Base-by-base conservation (phyloP, 2,888 invertebrate species). In the Drosophila nigritarsus region DNA sequence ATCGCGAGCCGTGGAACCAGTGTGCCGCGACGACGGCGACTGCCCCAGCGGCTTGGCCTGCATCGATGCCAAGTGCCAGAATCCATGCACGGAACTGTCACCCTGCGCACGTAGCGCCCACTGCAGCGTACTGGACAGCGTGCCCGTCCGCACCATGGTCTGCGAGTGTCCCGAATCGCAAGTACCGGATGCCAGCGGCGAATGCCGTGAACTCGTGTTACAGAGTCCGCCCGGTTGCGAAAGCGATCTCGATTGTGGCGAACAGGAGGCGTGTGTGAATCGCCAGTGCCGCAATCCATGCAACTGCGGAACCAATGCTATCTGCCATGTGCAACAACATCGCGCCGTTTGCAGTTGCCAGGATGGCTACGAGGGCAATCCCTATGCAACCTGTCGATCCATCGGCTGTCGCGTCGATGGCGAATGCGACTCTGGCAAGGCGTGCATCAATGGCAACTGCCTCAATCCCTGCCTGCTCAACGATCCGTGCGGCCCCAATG, bases 161-260 rank as follows among this genome's bases (percentile, higher is more conserved):
- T 98, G 98, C 91, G 96, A 97, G 66, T 98, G 98, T 88, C 97
- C 97, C 0, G 96, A 96, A 83, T 96, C 97, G 54, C 97, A 96
- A 94, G 95, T 97, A 73, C 97, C 97, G 0, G 96, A 97, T 88
- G 94, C 96, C 80, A 95, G 95, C 82, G 97, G 97, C 67, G 95
- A 96, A 90, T 98, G 98, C 90, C 95, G 95, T 89, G 95, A 96
- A 65, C 95, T 96, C 36, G 93, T 96, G 58, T 93, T 96, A 70
- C 95, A 96, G 91, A 95, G 95, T 73, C 95, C 95, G 80, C 94
- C 96, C 7, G 97, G 97, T 55, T 98, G 98, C 90, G 95, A 95
- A 24, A 94, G 95, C 11, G 97, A 98, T 91, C 94, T 94, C 69
- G 97, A 98, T 80, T 98, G 98, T 91, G 94, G 94, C 6, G 95